Percentiles rank a stretch among this genome's conserved stretches.
Conservation (phyloP, 2,888 invertebrate species). For the Cyrtodaria siliqua region DNA sequence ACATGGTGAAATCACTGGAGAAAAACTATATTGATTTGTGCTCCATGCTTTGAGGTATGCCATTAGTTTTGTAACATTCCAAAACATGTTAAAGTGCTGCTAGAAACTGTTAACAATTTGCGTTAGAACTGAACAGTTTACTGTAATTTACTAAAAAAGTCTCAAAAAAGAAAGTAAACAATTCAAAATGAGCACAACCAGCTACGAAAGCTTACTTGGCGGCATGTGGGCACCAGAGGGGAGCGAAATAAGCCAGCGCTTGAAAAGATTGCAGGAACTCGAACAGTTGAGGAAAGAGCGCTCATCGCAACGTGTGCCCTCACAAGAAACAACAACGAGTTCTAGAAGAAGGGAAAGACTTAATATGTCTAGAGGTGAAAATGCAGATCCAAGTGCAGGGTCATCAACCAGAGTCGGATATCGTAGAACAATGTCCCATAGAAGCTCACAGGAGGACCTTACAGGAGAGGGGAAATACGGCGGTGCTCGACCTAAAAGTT, state of each 20-base stretch:
- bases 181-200: conserved; percentile 16
- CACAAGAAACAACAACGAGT: background rate
- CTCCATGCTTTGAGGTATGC: too few relatives aligned
- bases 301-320: conserved; percentile 25
- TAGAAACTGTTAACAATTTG: too few relatives aligned
- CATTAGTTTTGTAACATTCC: too few relatives aligned
- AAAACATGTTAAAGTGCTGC: too few relatives aligned
- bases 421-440: conserved; percentile 25
- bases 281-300: conserved; percentile 55
- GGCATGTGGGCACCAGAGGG: conserved; percentile 60
- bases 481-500: conserved; percentile 57
- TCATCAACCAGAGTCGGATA: background rate
- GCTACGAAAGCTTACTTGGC: conserved; percentile 27
- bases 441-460: conserved; percentile 9
- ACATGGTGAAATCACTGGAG: too few relatives aligned
- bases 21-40: too few relatives aligned
- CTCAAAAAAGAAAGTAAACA: too few relatives aligned
- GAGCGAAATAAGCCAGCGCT: conserved; percentile 51
- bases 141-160: too few relatives aligned
- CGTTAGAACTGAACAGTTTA: too few relatives aligned
- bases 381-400: background rate
- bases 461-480: conserved; percentile 22
- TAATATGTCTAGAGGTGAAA: background rate
- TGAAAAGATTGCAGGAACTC: conserved; percentile 46
- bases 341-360: background rate